phyloP scores from a whole-genome alignment of 2,113 vertebrate genomes.

The Polyodon spathula region DNA sequence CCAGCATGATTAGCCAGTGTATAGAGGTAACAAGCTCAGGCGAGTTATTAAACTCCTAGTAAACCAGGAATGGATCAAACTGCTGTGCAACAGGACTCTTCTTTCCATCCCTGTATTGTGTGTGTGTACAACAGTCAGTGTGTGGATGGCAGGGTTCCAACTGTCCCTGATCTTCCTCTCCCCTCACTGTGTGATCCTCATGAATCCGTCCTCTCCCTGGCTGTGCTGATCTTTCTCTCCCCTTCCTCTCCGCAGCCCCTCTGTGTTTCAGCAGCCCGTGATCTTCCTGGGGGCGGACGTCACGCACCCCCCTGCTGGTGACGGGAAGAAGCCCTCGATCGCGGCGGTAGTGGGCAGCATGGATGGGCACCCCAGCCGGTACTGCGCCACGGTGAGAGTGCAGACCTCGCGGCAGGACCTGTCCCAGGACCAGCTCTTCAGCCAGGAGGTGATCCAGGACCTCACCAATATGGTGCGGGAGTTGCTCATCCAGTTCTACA shows the following conservation, averaged over 20 bases:
- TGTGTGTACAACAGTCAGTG: too few species aligned
- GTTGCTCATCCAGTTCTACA: constrained; percentile 95
- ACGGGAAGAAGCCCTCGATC: constrained; percentile 95
- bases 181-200: neutral
- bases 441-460: constrained; percentile 95
- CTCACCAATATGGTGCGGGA: constrained; percentile 95
- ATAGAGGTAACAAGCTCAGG: too few species aligned
- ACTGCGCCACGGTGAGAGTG: constrained; percentile 91
- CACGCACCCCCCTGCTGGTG: constrained; percentile 88
- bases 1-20: too few species aligned
- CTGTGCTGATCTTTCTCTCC: neutral
- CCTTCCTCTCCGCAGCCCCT: constrained; percentile 64
- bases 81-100: too few species aligned
- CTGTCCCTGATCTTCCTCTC: too few species aligned
- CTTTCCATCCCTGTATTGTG: too few species aligned
- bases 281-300: constrained; percentile 96
- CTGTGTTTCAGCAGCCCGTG: constrained; percentile 95
- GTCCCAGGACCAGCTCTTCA: constrained; percentile 90
- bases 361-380: constrained; percentile 94
- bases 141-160: too few species aligned
- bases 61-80: too few species aligned
- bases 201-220: neutral
- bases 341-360: constrained; percentile 96
- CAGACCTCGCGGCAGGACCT: constrained; percentile 93
- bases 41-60: too few species aligned